A percentile compares a stretch with the other conserved stretches of the same genome.
phyloP scores from a whole-genome alignment of 2,888 invertebrate genomes.

The Cephus pygmeus region DNA sequence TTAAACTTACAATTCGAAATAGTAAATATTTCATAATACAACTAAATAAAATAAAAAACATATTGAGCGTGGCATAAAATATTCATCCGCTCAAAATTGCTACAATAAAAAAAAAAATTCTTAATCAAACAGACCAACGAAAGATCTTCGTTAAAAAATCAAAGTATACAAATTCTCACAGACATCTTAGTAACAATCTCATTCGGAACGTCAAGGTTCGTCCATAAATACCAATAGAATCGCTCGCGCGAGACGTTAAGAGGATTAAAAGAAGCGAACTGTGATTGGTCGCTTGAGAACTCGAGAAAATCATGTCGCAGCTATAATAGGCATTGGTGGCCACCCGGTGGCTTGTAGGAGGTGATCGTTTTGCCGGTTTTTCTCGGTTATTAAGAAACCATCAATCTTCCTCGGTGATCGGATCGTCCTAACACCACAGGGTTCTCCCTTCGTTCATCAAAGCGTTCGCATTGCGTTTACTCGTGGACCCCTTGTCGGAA shows the following conservation, averaged over 20 bases:
- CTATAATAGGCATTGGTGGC: constrained; percentile 31
- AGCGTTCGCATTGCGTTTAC: constrained; percentile 19
- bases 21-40: too few relatives aligned
- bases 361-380: constrained; percentile 60
- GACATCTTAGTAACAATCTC: too few relatives aligned
- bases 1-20: too few relatives aligned
- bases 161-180: too few relatives aligned
- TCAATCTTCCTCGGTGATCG: constrained; percentile 56
- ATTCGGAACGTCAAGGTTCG: too few relatives aligned
- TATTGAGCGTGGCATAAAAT: too few relatives aligned
- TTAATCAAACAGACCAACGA: too few relatives aligned
- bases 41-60: too few relatives aligned
- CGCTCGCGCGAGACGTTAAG: constrained; percentile 6
- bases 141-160: too few relatives aligned
- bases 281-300: neutral
- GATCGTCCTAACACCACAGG: constrained; percentile 47
- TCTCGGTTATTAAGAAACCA: constrained; percentile 63
- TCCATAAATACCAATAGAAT: too few relatives aligned
- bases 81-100: too few relatives aligned
- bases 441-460: constrained; percentile 25
- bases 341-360: constrained; percentile 42
- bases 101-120: too few relatives aligned
- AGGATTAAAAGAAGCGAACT: neutral
- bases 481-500: constrained; percentile 26
- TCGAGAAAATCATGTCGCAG: constrained; percentile 4